These are phyloP conservation scores for Synergus gifuensis DNA, from an alignment of 2,888 invertebrate genomes.

Conservation along the genomic window DNA sequence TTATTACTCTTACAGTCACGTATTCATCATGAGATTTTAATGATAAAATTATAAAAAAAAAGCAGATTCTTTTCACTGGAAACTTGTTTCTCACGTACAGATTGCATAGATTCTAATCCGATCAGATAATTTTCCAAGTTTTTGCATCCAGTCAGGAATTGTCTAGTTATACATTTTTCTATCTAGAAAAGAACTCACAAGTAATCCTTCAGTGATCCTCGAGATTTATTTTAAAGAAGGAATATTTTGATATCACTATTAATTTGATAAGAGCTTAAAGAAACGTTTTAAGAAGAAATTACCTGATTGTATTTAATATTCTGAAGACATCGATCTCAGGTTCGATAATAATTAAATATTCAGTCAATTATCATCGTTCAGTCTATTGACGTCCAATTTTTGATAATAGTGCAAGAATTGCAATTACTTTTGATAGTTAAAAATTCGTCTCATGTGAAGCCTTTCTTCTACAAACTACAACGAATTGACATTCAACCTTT, in stretches of 20 bases:
- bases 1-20: conserved; percentile 6
- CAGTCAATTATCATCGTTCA: conserved; percentile 9
- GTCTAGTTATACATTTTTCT: neutral
- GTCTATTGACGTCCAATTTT: conserved; percentile 8
- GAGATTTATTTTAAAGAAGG: neutral
- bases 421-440: neutral
- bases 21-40: conserved; percentile 20
- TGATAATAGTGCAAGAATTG: conserved; percentile 12
- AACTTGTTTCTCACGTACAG: conserved; percentile 12
- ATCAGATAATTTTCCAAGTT: conserved; percentile 1
- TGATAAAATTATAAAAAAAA: conserved; percentile 2
- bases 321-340: neutral
- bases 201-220: neutral
- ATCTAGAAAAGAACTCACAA: neutral
- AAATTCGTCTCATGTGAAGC: neutral
- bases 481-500: neutral
- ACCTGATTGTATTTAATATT: conserved; percentile 8
- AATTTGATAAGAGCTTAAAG: neutral
- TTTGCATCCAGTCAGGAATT: neutral
- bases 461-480: neutral
- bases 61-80: neutral
- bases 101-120: neutral
- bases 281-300: neutral
- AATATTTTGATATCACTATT: neutral
- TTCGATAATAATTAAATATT: conserved; percentile 3